Percentiles rank a stretch among this genome's conserved stretches.
phyloP scores from a whole-genome alignment of 2,113 vertebrate species.

The Serinus canaria region DNA sequence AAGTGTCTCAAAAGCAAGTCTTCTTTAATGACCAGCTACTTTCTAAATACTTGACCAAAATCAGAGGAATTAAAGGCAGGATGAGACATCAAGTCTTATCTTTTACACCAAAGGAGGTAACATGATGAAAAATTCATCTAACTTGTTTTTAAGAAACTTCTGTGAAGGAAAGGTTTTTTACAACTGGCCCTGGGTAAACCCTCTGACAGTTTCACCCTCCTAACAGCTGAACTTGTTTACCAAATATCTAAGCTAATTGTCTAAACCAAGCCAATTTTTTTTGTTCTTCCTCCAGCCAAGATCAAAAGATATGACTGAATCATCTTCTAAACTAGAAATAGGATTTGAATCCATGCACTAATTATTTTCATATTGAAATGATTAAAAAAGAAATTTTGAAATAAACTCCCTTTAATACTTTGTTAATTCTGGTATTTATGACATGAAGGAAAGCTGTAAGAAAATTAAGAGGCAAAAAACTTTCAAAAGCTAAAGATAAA shows the following conservation, averaged over 20 bases:
- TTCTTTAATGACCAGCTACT: not conserved
- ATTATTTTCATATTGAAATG: not conserved
- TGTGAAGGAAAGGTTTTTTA: not conserved
- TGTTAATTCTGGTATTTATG: not conserved
- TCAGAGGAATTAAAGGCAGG: not conserved
- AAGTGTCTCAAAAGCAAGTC: not conserved
- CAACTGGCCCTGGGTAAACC: not conserved
- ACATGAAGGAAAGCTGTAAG: not conserved
- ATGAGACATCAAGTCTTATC: not conserved
- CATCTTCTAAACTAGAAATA: not conserved
- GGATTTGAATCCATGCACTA: not conserved
- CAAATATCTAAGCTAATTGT: not conserved
- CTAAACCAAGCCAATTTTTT: not conserved
- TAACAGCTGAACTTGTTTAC: conserved; percentile 6
- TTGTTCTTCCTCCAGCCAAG: conserved; percentile 6
- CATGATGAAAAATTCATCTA: not conserved
- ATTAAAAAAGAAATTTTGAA: not conserved
- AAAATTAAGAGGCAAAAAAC: not conserved
- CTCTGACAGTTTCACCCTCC: not conserved
- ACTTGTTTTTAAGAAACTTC: not conserved
- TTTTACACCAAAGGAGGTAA: not conserved
- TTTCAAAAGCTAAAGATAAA: not conserved
- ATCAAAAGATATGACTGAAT: not conserved
- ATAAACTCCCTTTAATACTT: not conserved
- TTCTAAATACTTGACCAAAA: not conserved